Evolutionary conservation across 2,113 vertebrate species (phyloP), one percentile per base, ranked within the genome.

Genomic region (Phrynosoma platyrhinos): DNA sequence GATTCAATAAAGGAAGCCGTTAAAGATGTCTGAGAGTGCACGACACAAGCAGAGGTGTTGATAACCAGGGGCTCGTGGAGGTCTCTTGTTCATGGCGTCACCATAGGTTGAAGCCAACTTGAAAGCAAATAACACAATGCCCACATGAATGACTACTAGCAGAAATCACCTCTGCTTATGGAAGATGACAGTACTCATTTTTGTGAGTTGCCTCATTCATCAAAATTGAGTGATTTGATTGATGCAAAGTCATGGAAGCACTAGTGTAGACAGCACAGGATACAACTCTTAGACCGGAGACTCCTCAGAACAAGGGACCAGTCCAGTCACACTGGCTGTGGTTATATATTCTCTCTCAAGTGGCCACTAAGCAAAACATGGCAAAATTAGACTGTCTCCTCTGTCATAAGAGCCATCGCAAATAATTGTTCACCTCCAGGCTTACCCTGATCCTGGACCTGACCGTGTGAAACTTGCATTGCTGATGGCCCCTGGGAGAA

Each of bases 391-490:
- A 52, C 52, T 52, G 13, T 52, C 6, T 14, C 12, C 20, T 30
- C 42, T 36, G 3, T 68, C 42, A 78, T 18, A 86, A 86, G 47
- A 25, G 16, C 27, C 40, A 42, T 16, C 10, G 36, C 32, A 32
- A 18, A 62, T 62, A 62, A 1, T 1, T 12, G n/a, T 27, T 30
- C 40, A 21, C 0, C 30, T 55, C 64, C 23, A 69, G n/a, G 81
- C 97, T 98, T 96, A 99, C 99, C 98, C 94, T 98, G 96, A 94
- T 99, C 99, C 91, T 98, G 98, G 91, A 95, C 96, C 95, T 98
- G 98, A 85, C 97, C 91, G 76, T 99, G 98, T 90, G 98, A 98
- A 95, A 99, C 98, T 97, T 99, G 99, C 98, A 99, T 99, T 83
- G 98, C 96, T 1, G 98, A 97, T 79, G 97, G 97, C 0, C 97